Base-by-base conservation (phyloP, 64 coral and sea anemone genomes). In the Acropora yongei region DNA sequence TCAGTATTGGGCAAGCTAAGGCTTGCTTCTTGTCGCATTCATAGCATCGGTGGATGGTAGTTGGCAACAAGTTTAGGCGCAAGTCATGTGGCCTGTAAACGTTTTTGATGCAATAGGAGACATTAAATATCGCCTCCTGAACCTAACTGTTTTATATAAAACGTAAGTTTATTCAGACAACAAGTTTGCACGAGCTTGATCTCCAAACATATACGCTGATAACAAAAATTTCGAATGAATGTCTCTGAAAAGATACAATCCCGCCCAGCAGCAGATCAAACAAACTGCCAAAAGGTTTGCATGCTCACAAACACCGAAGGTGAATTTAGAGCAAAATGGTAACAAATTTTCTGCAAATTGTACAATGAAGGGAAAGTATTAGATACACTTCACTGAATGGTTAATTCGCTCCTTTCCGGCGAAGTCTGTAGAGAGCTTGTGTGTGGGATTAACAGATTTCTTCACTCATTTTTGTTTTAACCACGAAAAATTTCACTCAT, bases 371-470 rank as follows among this genome's bases (percentile, higher is more conserved):
- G 30, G 30, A 30, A 30, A 30, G 30, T 30, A 30, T 30, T 30
- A 55, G 51, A 18, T 43, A 85, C 66, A 1, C 63, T 41, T 18
- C 5, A 17, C 0, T 14, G 53, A 2, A 60, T 17, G 12, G 82
- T 85, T 48, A 49, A 85, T 85, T 55, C 63, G 82, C n/a, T 46
- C 16, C 47, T 30, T 50, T 85, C 82, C 82, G 45, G 40, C 48
- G 7, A 7, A 46, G 39, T 66, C 20, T 44, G 5, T 57, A 9
- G 66, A 17, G 57, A 44, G 4, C 30, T 20, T 68, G 8, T 47
- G 11, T 13, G 14, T 14, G 46, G 45, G 8, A 45, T 5, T 49
- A 13, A 13, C 6, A 48, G 68, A 40, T 85, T 20, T 49, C 12
- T 72, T 72, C 82, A 85, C 43, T 44, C 42, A 49, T 19, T 83